Evolutionary conservation across 2,797 vertebrate genomes (phyloP).

Genomic region (Delichon dasypus): DNA sequence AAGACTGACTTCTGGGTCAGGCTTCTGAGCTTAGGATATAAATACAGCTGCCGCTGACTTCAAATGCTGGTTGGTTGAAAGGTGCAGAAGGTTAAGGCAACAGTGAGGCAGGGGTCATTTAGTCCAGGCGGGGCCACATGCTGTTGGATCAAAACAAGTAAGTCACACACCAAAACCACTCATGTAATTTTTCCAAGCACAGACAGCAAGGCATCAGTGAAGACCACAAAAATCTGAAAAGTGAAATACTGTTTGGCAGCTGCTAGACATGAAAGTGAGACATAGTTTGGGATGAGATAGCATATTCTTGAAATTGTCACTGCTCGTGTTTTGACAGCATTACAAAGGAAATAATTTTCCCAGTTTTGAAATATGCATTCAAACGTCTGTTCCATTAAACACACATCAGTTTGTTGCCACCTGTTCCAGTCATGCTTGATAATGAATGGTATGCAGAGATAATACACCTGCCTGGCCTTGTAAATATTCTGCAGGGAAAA

Average conservation of each 20-base stretch:
- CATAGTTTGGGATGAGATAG: neutral
- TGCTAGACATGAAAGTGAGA: conserved; percentile 13
- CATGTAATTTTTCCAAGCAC: neutral
- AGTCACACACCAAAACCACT: neutral
- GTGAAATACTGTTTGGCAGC: neutral
- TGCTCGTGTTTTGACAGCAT: conserved; percentile 25
- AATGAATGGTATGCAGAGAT: conserved; percentile 53
- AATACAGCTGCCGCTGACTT: neutral
- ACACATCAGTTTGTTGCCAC: conserved; percentile 56
- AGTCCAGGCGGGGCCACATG: neutral
- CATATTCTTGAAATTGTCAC: conserved; percentile 24
- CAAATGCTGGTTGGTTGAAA: neutral
- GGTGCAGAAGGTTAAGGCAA: neutral
- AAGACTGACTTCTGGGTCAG: neutral
- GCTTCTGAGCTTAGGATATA: neutral
- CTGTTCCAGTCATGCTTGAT: conserved; percentile 64
- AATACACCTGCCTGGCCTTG: conserved; percentile 43
- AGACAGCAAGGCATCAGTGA: neutral
- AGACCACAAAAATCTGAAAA: conserved; percentile 10
- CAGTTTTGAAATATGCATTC: conserved; percentile 48
- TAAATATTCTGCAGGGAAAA: conserved; percentile 40
- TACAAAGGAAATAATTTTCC: conserved; percentile 56
- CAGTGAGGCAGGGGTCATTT: neutral
- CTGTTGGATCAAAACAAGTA: neutral
- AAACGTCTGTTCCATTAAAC: conserved; percentile 61